phyloP scores from a whole-genome alignment of 2,113 vertebrate species.

The Ctenodactylus gundi region DNA sequence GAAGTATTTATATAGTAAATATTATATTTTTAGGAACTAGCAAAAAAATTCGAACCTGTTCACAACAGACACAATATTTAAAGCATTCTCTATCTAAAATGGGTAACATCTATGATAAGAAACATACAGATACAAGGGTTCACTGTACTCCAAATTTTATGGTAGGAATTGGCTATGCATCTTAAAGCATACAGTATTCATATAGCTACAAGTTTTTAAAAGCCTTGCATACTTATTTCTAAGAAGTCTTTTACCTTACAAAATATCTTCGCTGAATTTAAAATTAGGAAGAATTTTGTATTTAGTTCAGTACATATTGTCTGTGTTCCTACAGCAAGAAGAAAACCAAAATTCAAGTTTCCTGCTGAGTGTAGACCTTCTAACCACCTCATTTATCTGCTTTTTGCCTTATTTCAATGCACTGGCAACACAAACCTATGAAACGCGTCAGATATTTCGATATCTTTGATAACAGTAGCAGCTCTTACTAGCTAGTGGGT shows the following conservation, averaged over 20 bases:
- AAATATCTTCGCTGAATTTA: not conserved
- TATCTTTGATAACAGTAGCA: not conserved
- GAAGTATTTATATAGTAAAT: no score
- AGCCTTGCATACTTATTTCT: not conserved
- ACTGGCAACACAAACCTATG: not conserved
- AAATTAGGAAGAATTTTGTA: not conserved
- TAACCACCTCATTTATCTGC: not conserved
- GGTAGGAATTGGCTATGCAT: not conserved
- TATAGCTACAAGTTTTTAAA: not conserved
- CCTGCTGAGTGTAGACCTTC: not conserved
- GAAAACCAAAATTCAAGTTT: not conserved
- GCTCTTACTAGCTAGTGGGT: not conserved
- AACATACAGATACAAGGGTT: not conserved
- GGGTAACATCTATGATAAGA: not conserved
- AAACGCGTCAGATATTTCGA: not conserved
- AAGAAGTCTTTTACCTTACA: not conserved
- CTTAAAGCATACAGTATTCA: not conserved
- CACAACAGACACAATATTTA: not conserved
- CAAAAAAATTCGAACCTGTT: not conserved
- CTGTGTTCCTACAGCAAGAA: not conserved
- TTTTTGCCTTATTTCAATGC: not conserved
- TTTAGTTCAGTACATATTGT: not conserved
- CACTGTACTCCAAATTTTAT: not conserved
- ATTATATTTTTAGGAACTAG: not conserved
- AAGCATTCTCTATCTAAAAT: not conserved